Conservation (phyloP, 2,888 invertebrate genomes). For the Oscheius onirici region DNA sequence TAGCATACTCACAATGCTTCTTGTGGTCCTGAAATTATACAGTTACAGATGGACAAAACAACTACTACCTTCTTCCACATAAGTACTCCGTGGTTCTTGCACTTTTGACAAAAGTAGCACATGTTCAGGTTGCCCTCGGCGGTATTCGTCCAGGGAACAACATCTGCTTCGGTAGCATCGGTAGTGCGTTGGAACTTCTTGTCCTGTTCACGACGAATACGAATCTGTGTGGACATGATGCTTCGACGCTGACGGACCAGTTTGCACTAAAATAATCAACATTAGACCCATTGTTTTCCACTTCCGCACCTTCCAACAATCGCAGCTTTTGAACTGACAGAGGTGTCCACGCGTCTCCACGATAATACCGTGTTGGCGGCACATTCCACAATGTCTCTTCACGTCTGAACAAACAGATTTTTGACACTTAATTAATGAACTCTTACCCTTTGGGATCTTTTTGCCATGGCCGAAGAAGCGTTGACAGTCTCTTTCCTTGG, state of each 20-base stretch:
- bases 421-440: neutral
- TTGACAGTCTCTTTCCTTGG: constrained; percentile 23
- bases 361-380: constrained; percentile 64
- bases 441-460: constrained; percentile 56
- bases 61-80: constrained; percentile 66
- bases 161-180: constrained; percentile 60
- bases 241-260: constrained; percentile 63
- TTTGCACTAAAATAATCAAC: constrained; percentile 52
- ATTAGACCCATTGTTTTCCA: too few relatives aligned
- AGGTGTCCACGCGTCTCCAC: constrained; percentile 66
- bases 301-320: constrained; percentile 52
- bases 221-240: constrained; percentile 70
- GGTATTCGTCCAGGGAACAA: constrained; percentile 51
- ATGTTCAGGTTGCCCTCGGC: constrained; percentile 38
- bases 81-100: constrained; percentile 68
- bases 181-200: constrained; percentile 66
- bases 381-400: constrained; percentile 51
- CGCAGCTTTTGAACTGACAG: constrained; percentile 64
- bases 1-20: constrained; percentile 60
- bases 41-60: neutral
- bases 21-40: constrained; percentile 60
- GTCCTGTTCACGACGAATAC: constrained; percentile 67
- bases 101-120: constrained; percentile 70
- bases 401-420: constrained; percentile 34
- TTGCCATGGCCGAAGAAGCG: constrained; percentile 58